Percentiles rank a stretch among this genome's conserved stretches.
Evolutionary conservation across 2,113 vertebrate genomes (phyloP).

Genomic region (Campylomormyrus tamandua): DNA sequence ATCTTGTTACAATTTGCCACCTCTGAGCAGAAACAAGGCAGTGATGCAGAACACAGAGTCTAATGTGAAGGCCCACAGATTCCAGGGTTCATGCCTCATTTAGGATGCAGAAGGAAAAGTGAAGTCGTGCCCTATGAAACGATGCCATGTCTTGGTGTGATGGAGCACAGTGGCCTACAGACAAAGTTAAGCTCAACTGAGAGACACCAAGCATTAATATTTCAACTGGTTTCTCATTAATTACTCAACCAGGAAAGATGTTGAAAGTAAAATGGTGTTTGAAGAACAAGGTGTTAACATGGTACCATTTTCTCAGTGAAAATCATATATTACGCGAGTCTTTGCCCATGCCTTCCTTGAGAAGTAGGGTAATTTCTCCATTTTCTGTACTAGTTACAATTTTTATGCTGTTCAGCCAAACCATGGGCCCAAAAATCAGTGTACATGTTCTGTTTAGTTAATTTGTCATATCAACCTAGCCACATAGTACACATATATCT

Average conservation of each 20-base stretch:
- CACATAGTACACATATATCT: not conserved
- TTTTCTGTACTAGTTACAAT: not conserved
- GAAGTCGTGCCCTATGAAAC: constrained; percentile 25
- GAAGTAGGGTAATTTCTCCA: not conserved
- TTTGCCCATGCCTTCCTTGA: not conserved
- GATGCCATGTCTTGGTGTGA: constrained; percentile 7
- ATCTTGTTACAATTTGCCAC: constrained; percentile 13
- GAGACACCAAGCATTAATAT: constrained; percentile 40
- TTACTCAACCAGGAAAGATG: constrained; percentile 2
- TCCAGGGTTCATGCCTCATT: constrained; percentile 40
- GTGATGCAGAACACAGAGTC: constrained; percentile 31
- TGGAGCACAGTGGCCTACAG: constrained; percentile 33
- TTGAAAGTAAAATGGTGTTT: not conserved
- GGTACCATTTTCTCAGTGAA: not conserved
- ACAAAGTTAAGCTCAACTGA: constrained; percentile 10
- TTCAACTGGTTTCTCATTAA: constrained; percentile 49
- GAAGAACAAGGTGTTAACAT: not conserved
- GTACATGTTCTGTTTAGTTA: not conserved
- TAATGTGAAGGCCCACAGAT: constrained; percentile 27
- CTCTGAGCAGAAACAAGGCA: constrained; percentile 45
- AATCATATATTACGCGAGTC: not conserved
- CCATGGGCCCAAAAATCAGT: not conserved
- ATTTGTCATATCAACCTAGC: not conserved
- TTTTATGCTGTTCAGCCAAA: not conserved
- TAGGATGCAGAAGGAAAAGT: constrained; percentile 41